Conservation (phyloP, 2,797 vertebrate species). For the Oreochromis mossambicus region DNA sequence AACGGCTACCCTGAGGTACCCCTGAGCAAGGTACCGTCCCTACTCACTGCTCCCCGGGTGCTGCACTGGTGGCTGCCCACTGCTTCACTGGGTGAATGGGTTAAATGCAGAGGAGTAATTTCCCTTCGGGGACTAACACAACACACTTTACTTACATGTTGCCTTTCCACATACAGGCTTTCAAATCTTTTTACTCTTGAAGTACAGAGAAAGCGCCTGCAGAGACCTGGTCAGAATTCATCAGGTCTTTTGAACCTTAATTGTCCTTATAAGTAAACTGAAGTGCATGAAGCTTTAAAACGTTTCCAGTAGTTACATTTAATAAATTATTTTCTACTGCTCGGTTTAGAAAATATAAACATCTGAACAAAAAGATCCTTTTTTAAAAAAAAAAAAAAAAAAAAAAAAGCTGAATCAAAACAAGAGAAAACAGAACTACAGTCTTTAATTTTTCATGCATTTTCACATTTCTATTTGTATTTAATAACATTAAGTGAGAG, state of each 20-base stretch:
- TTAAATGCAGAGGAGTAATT: too few relatives aligned
- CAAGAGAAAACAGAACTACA: not conserved
- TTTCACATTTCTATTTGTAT: not conserved
- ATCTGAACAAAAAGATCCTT: rapidly evolving
- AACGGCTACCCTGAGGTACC: too few relatives aligned
- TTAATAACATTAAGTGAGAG: not conserved
- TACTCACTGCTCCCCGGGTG: too few relatives aligned
- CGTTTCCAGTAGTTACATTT: too few relatives aligned
- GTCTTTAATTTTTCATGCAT: not conserved
- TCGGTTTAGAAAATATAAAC: not conserved
- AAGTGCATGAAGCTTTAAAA: rapidly evolving
- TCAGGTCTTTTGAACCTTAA: not conserved
- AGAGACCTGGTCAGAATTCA: not conserved
- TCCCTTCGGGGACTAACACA: too few relatives aligned
- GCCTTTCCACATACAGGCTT: not conserved
- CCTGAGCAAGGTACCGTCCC: too few relatives aligned
- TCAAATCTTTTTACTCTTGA: not conserved
- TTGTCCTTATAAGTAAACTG: rapidly evolving
- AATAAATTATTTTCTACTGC: not conserved
- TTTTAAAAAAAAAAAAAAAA: too few relatives aligned
- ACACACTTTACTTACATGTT: too few relatives aligned
- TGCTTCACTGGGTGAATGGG: too few relatives aligned
- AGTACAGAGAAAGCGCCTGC: not conserved
- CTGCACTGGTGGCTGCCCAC: too few relatives aligned
- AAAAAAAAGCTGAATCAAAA: too few relatives aligned